Base-by-base conservation (phyloP, 2,113 vertebrate genomes). In the Xyliphius kryptos region DNA sequence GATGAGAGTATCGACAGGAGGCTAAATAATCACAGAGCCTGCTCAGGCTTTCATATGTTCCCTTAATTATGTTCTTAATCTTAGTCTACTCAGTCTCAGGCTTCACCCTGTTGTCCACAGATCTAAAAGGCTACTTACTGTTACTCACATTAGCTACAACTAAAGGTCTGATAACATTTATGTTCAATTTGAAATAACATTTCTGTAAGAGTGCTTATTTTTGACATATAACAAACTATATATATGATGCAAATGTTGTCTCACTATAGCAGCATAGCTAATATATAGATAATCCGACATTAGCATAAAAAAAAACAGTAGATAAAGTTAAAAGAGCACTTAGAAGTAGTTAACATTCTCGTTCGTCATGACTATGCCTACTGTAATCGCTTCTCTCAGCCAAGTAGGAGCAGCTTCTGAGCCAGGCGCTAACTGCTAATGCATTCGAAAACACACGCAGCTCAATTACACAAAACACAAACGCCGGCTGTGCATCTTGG, bases 31-130 rank as follows among this genome's bases (percentile, higher is more conserved):
- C 93, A 92, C 86, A 78, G 88, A 83, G 86, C 88, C 86, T 76
- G 83, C 48, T 77, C 86, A 78, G 81, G 88, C 90, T 90, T 94
- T 95, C 91, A 93, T 97, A 91, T 87, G 90, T 93, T 93, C 91
- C 89, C 89, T 94, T 98, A 95, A 97, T 97, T 92, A 95, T 89
- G 89, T 91, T 90, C 89, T 97, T 97, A 86, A 89, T 98, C 95
- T 95, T 94, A 84, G 91, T 91, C 92, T 83, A 76, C 82, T 75
- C 77, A 88, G 81, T 85, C 86, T n/a, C 76, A 85, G 86, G 86
- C 77, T 68, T 76, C 82, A 17, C 73, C 66, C 81, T 37, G 80
- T 86, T 86, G 89, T 88, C 85, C 74, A 68, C 69, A n/a, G n/a
- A n/a, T n/a, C n/a, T n/a, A 32, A 13, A 58, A n/a, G n/a, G n/a